phyloP scores from a whole-genome alignment of 2,113 vertebrate genomes.

The Passerina amoena region DNA sequence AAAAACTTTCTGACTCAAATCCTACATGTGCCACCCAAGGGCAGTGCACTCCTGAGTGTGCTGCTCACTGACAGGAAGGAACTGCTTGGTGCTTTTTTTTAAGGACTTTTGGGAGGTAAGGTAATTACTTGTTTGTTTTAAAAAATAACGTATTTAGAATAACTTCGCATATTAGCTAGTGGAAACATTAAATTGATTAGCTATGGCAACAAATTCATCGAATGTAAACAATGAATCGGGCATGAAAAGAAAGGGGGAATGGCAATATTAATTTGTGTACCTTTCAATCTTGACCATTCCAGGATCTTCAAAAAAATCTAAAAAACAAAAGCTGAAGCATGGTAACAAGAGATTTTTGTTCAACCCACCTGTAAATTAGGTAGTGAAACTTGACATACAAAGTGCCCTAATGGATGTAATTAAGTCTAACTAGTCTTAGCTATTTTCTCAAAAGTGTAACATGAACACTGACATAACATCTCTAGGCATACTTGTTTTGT shows the following conservation, averaged over 20 bases:
- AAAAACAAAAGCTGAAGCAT: neutral
- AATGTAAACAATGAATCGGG: neutral
- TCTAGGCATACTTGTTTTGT: constrained; percentile 24
- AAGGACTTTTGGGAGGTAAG: neutral
- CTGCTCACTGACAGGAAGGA: neutral
- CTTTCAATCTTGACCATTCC: neutral
- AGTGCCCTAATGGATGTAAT: constrained; percentile 53
- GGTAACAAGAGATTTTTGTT: constrained; percentile 37
- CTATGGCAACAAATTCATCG: neutral
- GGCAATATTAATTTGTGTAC: neutral
- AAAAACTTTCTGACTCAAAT: neutral
- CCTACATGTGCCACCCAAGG: neutral
- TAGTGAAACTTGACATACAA: constrained; percentile 48
- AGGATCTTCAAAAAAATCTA: neutral
- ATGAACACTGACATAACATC: constrained; percentile 54
- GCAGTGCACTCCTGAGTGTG: rapidly evolving
- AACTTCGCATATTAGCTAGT: neutral
- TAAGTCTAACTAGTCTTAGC: constrained; percentile 47
- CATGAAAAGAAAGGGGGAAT: neutral
- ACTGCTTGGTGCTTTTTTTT: neutral
- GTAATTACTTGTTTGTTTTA: neutral
- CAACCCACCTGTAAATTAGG: constrained; percentile 14
- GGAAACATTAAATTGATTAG: neutral
- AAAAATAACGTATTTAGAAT: neutral
- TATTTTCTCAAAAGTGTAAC: constrained; percentile 58